Base-by-base conservation (phyloP, 1,140 invertebrate species). In the Aphis craccivora region DNA sequence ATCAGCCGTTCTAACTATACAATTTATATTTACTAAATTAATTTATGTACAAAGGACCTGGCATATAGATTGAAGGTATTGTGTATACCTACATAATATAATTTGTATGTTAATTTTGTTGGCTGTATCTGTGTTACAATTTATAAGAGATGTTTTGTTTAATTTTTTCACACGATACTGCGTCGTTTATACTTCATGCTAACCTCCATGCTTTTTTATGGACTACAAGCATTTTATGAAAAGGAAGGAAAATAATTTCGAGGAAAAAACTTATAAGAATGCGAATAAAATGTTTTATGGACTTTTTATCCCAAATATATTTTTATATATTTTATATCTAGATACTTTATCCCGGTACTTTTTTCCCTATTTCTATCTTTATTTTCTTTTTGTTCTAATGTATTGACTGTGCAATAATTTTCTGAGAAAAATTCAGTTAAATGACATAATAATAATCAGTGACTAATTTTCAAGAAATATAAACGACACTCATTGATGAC, bases 391-490 rank as follows among this genome's bases (percentile, higher is more conserved):
- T 2, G 9, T 14, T 84, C 2, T 23, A 0, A 83, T 83, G 3
- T n/a, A n/a, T n/a, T n/a, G 14, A n/a, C 60, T 76, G 6, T n/a
- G 60, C 40, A 84, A 43, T 84, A 40, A 84, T 40, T 37, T 43
- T 40, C 37, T 40, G 9, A 84, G 37, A 43, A 84, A 84, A 83
- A 35, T 83, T 35, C 0, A 37, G 37, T 22, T n/a, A 84, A 25
- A 84, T 84, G 22, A 84, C 23, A 84, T 84, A 84, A 84, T 25
- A 84, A 35, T 11, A 83, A 87, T 4, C n/a, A 35, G 45, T 87
- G 86, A 87, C 45, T 87, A 87, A 87, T 87, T n/a, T 87, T 48
- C 18, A 48, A 48, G 45, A 48, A 87, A 30, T n/a, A 88, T 51
- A 40, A 84, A 40, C 40, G 22, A 48, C 8, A 35, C 86, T 88